A percentile compares a stretch with the other conserved stretches of the same genome.
These are phyloP conservation scores for Galeopterus variegatus DNA, from an alignment of 2,113 vertebrate species.

Conservation along the genomic window DNA sequence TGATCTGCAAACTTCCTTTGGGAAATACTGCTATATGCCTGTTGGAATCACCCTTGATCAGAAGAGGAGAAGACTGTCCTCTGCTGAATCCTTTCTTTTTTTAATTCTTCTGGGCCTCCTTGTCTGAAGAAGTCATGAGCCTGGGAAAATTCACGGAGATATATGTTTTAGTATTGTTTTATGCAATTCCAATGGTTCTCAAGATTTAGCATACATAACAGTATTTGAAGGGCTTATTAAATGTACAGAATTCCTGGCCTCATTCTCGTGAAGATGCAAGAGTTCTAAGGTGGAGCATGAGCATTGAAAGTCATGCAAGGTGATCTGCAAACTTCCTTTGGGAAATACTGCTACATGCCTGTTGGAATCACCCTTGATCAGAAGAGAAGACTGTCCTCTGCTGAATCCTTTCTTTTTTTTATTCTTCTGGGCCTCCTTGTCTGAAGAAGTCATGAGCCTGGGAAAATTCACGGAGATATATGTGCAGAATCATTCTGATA, in stretches of 20 bases:
- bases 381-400: neutral
- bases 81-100: neutral
- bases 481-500: neutral
- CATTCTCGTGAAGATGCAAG: neutral
- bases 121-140: neutral
- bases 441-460: neutral
- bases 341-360: neutral
- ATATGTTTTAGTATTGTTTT: neutral
- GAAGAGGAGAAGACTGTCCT: neutral
- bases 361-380: neutral
- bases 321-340: neutral
- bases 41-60: neutral
- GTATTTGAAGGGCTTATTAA: neutral
- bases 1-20: neutral
- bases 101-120: neutral
- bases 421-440: neutral
- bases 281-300: neutral
- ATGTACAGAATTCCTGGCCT: neutral
- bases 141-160: neutral
- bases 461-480: neutral
- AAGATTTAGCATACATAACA: neutral
- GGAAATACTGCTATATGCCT: neutral
- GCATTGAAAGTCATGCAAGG: neutral
- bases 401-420: neutral
- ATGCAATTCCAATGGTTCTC: neutral